These are phyloP conservation scores for Dendrocincla fuliginosa DNA, from an alignment of 2,797 vertebrate species.

Conservation along the genomic window DNA sequence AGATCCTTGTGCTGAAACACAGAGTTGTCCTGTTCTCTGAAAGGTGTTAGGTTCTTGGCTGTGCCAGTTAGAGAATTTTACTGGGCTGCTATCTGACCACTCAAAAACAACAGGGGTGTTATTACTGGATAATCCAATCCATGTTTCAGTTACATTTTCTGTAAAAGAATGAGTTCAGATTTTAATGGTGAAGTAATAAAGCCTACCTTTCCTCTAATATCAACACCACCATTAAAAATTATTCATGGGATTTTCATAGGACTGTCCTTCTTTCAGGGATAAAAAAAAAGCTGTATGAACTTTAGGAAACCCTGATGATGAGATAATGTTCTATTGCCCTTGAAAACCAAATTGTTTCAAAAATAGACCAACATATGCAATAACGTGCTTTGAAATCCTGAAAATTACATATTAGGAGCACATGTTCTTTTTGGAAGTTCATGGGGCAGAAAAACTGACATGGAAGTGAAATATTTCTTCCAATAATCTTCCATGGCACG, in stretches of 20 bases:
- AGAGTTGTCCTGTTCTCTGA: conserved; percentile 75
- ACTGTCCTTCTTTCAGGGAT: neutral
- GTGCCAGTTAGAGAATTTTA: conserved; percentile 88
- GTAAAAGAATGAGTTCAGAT: conserved; percentile 60
- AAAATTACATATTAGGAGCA: neutral
- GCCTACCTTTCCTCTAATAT: neutral
- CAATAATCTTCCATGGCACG: neutral
- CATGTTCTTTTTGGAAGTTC: neutral
- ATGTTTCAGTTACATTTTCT: conserved; percentile 80
- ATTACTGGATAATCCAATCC: conserved; percentile 88
- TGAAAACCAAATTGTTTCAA: neutral
- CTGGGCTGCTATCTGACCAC: conserved; percentile 86
- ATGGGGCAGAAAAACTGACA: neutral
- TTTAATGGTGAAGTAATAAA: neutral
- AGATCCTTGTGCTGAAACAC: conserved; percentile 80
- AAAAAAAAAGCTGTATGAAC: neutral
- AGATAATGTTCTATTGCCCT: neutral
- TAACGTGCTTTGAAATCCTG: neutral
- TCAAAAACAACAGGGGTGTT: conserved; percentile 75
- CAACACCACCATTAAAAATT: neutral
- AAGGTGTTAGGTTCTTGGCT: conserved; percentile 82
- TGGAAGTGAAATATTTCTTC: neutral
- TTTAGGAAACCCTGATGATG: neutral
- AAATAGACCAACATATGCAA: neutral
- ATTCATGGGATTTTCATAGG: neutral